These are phyloP conservation scores for Plusia festucae DNA, from an alignment of 2,888 invertebrate species.

Conservation along the genomic window DNA sequence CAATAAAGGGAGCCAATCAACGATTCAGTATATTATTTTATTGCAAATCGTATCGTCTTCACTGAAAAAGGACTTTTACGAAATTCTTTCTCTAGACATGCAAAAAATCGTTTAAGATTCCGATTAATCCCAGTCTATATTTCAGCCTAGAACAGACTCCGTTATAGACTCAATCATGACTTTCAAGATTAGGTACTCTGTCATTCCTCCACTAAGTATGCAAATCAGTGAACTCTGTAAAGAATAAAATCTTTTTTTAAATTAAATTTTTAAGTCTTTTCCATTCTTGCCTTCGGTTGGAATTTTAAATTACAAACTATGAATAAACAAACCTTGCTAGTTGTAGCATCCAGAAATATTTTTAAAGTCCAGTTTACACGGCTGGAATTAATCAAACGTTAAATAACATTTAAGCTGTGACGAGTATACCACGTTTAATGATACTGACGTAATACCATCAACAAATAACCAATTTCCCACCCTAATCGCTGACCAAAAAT, in stretches of 20 bases:
- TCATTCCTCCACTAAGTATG: constrained; percentile 23
- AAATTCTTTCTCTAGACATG: not conserved
- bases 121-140: not conserved
- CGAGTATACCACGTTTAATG: constrained; percentile 55
- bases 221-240: constrained; percentile 30
- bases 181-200: constrained; percentile 39
- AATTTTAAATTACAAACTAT: constrained; percentile 21
- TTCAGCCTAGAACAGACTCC: constrained; percentile 16
- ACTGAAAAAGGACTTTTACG: not conserved
- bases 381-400: not conserved
- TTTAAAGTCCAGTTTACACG: not conserved
- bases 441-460: constrained; percentile 66
- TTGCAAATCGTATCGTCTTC: not conserved
- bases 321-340: constrained; percentile 11
- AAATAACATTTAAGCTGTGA: constrained; percentile 9
- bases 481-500: constrained; percentile 76
- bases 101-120: constrained; percentile 11
- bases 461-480: constrained; percentile 74
- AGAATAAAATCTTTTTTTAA: constrained; percentile 25
- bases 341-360: not conserved
- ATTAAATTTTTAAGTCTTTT: constrained; percentile 28
- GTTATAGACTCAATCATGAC: constrained; percentile 33
- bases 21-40: too few relatives aligned
- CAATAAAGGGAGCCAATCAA: too few relatives aligned
- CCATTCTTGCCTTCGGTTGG: constrained; percentile 21